Evolutionary conservation across 2,113 vertebrate species (phyloP).

Genomic region (Balaenoptera acutorostrata): DNA sequence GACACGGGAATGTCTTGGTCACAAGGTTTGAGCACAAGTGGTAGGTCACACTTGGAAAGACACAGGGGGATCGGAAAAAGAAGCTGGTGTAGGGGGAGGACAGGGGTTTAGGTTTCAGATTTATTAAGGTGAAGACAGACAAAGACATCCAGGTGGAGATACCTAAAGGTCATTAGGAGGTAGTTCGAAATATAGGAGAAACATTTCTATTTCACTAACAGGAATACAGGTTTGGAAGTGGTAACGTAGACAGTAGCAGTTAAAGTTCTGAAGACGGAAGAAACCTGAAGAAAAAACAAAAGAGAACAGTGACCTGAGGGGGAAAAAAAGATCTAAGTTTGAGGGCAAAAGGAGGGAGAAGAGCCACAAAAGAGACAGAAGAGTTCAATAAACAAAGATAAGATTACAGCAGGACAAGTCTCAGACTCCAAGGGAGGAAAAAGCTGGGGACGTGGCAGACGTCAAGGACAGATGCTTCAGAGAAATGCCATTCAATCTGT

Average conservation of each 20-base stretch:
- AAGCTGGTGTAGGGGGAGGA: neutral
- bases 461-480: neutral
- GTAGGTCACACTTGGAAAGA: neutral
- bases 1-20: neutral
- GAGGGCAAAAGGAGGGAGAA: neutral
- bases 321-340: neutral
- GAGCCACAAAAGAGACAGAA: neutral
- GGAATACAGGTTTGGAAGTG: neutral
- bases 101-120: neutral
- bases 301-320: neutral
- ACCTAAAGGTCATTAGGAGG: neutral
- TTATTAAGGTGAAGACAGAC: neutral
- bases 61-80: neutral
- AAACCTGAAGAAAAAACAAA: neutral
- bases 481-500: neutral
- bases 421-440: neutral
- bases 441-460: neutral
- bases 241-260: neutral
- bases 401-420: neutral
- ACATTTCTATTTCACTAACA: neutral
- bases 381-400: neutral
- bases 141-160: neutral
- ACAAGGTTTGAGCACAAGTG: neutral
- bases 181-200: neutral
- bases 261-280: neutral